Evolutionary conservation across 2,888 invertebrate genomes (phyloP), one percentile per base, ranked within the genome.

Genomic region (Dryomyza anilis): DNA sequence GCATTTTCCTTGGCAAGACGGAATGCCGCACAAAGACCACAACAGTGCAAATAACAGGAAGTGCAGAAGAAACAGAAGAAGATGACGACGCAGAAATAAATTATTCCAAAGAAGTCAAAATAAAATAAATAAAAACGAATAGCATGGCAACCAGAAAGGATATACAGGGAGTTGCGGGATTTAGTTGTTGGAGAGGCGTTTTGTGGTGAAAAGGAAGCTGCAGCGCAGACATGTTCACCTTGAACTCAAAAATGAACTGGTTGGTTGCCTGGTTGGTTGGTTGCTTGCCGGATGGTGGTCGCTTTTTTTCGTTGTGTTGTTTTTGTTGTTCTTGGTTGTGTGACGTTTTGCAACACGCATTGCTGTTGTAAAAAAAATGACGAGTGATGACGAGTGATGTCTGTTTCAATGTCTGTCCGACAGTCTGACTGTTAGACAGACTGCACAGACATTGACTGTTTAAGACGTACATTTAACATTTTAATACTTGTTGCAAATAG

Each of bases 231-330:
- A 46, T 56, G 67, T 70, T 76, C 72, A 77, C 76, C 76, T 76
- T 76, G 76, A 76, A 76, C 76, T 77, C 75, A 71, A 66, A 69
- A 67, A 58, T 76, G 76, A 76, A 76, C 76, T 77, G 68, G 68
- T 7, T 30, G 29, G 14, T 19, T 52, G 12, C 2, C n/a, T 52
- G 21, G 16, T 48, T 16, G 29, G 16, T 29, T 14, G 14, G 33
- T 16, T 55, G 19, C 30, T 16, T 33, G 6, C 30, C 16, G 2
- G 14, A 19, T n/a, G n/a, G n/a, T n/a, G n/a, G n/a, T n/a, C 33
- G 23, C 10, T 25, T 50, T 7, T 29, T 16, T 33, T 8, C 52
- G 43, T 43, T 23, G 10, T 59, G 48, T 52, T 27, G 43, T 19
- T 46, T n/a, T 48, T 33, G 45, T 16, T 25, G 19, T 39, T 29